These are phyloP conservation scores for Neosalanx taihuensis DNA, from an alignment of 2,797 vertebrate species.

Conservation along the genomic window DNA sequence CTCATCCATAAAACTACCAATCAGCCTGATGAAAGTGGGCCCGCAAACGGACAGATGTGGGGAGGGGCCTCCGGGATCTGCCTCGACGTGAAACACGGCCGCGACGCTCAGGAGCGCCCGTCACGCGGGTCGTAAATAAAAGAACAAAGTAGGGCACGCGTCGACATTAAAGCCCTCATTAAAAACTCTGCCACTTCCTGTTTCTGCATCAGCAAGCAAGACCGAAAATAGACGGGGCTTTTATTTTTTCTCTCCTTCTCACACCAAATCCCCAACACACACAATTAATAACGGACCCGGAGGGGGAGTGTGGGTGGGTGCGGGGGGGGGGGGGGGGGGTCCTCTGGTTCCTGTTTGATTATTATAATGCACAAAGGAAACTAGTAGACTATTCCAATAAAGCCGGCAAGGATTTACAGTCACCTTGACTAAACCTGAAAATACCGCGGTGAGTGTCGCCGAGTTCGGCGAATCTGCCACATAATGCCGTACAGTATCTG, in stretches of 20 bases:
- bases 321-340: not conserved
- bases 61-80: not conserved
- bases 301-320: not conserved
- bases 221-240: constrained; percentile 43
- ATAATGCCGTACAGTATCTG: not conserved
- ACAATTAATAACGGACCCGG: constrained; percentile 42
- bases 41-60: not conserved
- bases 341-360: not conserved
- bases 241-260: constrained; percentile 26
- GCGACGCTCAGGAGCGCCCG: constrained; percentile 25
- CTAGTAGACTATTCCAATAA: not conserved
- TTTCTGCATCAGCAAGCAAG: constrained; percentile 51
- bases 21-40: not conserved
- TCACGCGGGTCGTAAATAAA: constrained; percentile 59
- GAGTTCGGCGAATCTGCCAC: not conserved
- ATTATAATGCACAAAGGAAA: not conserved
- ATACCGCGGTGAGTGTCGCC: not conserved
- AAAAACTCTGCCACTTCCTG: constrained; percentile 36
- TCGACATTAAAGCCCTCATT: constrained; percentile 57
- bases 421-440: not conserved
- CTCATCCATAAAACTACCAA: not conserved
- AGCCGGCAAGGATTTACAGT: not conserved
- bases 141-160: constrained; percentile 55
- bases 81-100: constrained; percentile 33
- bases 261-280: constrained; percentile 29